A percentile compares a stretch with the other conserved stretches of the same genome.
phyloP scores from a whole-genome alignment of 2,113 vertebrate genomes.

The Myanophis thanlyinensis region DNA sequence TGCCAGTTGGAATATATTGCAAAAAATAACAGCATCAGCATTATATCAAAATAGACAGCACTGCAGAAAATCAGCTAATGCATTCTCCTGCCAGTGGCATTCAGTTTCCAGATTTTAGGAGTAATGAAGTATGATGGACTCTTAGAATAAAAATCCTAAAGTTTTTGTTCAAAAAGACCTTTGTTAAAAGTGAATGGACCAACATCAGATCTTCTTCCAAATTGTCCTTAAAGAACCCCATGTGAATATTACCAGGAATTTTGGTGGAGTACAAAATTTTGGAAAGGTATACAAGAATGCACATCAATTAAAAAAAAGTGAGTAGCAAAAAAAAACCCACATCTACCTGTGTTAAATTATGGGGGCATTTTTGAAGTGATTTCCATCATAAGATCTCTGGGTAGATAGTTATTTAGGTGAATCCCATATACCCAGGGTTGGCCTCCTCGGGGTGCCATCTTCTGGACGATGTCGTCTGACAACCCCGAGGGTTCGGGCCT shows the following conservation, averaged over 20 bases:
- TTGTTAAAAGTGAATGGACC: neutral
- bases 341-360: neutral
- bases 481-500: too few species aligned
- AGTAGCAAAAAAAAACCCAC: neutral
- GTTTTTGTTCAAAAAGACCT: neutral
- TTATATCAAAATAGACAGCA: constrained; percentile 60
- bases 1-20: constrained; percentile 66
- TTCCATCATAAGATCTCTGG: neutral
- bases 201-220: neutral
- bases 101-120: constrained; percentile 33
- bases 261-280: too few species aligned
- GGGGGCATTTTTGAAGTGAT: neutral
- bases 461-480: too few species aligned
- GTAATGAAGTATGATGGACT: constrained; percentile 47
- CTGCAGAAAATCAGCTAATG: constrained; percentile 51
- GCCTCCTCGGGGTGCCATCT: too few species aligned
- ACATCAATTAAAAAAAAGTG: neutral
- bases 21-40: constrained; percentile 69
- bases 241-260: neutral
- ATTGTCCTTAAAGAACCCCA: neutral
- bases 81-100: constrained; percentile 46
- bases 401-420: neutral
- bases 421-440: too few species aligned
- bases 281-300: neutral
- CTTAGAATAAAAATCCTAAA: neutral